Evolutionary conservation across 2,797 vertebrate genomes (phyloP).

Genomic region (Mus caroli): DNA sequence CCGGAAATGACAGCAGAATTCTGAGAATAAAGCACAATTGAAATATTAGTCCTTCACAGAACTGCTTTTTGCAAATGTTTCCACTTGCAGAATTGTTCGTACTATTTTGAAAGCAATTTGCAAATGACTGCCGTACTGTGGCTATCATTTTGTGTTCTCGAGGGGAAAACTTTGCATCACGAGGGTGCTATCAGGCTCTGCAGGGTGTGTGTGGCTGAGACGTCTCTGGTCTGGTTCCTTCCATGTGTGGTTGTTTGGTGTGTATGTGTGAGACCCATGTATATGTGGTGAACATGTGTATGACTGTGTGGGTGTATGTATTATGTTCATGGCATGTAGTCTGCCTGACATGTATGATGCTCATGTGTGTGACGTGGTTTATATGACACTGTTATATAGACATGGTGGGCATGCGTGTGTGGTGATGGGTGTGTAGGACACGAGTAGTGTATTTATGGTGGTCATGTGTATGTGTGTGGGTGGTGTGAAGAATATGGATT

Average conservation of each 20-base stretch:
- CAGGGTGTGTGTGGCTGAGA: neutral
- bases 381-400: neutral
- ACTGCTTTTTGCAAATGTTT: constrained; percentile 60
- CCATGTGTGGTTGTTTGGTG: neutral
- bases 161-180: neutral
- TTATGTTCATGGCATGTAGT: neutral
- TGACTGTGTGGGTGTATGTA: neutral
- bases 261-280: neutral
- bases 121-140: constrained; percentile 30
- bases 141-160: constrained; percentile 33
- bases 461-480: neutral
- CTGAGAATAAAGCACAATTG: constrained; percentile 14
- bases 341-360: neutral
- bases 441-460: neutral
- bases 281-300: neutral
- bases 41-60: constrained; percentile 39
- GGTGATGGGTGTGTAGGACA: neutral
- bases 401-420: neutral
- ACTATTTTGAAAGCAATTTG: constrained; percentile 49
- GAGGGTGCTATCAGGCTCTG: neutral
- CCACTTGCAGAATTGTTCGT: constrained; percentile 30
- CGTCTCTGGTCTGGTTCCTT: neutral
- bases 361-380: neutral
- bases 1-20: neutral
- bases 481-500: neutral